Conservation (phyloP, 2,888 invertebrate genomes). For the Drosophila algonquin region DNA sequence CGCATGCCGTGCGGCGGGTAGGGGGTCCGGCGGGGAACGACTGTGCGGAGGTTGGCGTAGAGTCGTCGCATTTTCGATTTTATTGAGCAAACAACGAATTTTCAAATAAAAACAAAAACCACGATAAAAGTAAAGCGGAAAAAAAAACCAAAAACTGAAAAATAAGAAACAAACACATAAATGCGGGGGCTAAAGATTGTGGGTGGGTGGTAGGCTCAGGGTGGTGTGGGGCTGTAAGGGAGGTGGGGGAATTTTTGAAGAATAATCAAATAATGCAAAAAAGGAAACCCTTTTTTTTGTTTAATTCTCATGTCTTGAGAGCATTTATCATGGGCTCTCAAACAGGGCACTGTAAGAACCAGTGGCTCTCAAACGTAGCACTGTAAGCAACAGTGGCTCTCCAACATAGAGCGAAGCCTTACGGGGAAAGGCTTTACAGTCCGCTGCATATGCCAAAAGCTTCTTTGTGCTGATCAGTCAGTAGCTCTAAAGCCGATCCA, state of each 20-base stretch:
- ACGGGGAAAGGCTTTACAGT: too few species aligned
- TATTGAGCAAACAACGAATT: slow-evolving; percentile 83
- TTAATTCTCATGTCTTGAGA: too few species aligned
- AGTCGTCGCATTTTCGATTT: slow-evolving; percentile 79
- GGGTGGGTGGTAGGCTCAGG: neutral
- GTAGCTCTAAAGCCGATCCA: neutral
- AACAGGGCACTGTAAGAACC: neutral
- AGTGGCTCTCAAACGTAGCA: neutral
- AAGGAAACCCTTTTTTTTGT: too few species aligned
- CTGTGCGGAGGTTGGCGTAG: slow-evolving; percentile 6
- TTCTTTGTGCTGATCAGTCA: neutral
- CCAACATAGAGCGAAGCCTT: neutral
- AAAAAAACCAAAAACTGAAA: slow-evolving; percentile 29
- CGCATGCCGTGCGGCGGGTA: neutral
- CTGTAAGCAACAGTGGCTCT: neutral
- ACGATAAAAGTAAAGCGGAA: slow-evolving; percentile 60
- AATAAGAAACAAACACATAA: slow-evolving; percentile 12
- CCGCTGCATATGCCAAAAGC: neutral
- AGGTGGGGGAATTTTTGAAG: neutral
- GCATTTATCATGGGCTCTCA: too few species aligned
- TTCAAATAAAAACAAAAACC: slow-evolving; percentile 80
- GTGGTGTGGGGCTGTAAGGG: neutral
- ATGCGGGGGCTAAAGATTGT: neutral
- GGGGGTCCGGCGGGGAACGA: neutral
- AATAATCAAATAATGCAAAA: neutral